Evolutionary conservation across 2,888 invertebrate genomes (phyloP).

Genomic region (Hartigia nigra): DNA sequence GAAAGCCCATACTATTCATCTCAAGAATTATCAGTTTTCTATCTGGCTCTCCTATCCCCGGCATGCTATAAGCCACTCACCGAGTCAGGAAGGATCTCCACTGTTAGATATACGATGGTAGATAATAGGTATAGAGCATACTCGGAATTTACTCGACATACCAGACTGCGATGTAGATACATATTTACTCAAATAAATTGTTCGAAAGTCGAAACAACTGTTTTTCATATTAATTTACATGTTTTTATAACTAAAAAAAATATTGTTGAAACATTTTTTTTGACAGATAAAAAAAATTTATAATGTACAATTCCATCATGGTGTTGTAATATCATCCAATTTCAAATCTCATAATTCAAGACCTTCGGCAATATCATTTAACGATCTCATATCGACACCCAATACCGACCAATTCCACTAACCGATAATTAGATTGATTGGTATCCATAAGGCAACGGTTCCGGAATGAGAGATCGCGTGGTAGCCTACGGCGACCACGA

Average conservation of each 20-base stretch:
- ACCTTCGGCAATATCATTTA: neutral
- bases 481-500: constrained; percentile 40
- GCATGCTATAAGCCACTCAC: constrained; percentile 9
- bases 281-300: too few species aligned
- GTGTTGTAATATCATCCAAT: neutral
- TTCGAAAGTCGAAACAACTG: neutral
- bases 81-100: constrained; percentile 27
- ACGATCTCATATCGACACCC: constrained; percentile 20
- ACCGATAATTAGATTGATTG: constrained; percentile 17
- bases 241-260: neutral
- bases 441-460: constrained; percentile 12
- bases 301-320: neutral
- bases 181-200: constrained; percentile 2
- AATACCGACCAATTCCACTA: constrained; percentile 4
- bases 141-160: constrained; percentile 1
- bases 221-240: neutral
- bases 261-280: too few species aligned
- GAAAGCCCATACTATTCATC: constrained; percentile 18
- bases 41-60: constrained; percentile 20
- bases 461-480: constrained; percentile 36
- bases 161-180: neutral
- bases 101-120: constrained; percentile 38
- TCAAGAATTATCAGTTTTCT: constrained; percentile 22
- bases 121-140: constrained; percentile 24
- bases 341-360: neutral